Evolutionary conservation across 2,888 invertebrate species (phyloP), one percentile per base, ranked within the genome.

Genomic region (Netelia virgata): DNA sequence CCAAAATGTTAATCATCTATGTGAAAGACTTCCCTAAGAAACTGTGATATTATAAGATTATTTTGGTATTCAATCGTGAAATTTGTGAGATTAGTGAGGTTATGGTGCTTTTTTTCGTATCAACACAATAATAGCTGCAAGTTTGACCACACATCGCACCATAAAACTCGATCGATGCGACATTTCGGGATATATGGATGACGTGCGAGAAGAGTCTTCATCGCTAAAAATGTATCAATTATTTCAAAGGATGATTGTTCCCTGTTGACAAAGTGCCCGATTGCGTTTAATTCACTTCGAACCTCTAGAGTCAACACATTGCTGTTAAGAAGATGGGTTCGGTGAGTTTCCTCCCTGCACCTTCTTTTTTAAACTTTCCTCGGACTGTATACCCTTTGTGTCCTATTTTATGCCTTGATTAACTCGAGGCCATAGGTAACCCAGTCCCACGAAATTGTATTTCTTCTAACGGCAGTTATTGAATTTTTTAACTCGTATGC

Each of bases 121-220:
- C 36, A 36, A 36, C 36, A 1, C 6, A 36, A 36, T 14, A 47
- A 14, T 47, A 14, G 11, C 11, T 10, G 47, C 47, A 14, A 47
- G 14, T 16, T 55, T 18, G 50, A 47, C 50, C 64, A 55, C 75
- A 66, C 76, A 18, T 53, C 53, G 20, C 55, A 14, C 47, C 14
- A 14, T 14, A 47, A 47, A 47, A 47, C 47, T 14, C 47, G 1
- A 47, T 47, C 47, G 47, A 47, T 47, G 11, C 47, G 14, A 11
- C 47, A 14, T 47, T 47, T 14, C 3, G 47, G 14, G 47, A 47
- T 47, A 47, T 14, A 47, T 47, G 11, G 11, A 47, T 14, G 11
- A 47, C 2, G 14, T 14, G 11, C 14, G 47, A 47, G 14, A 14
- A 47, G 47, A 3, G 14, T 14, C 14, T 47, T 36, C 36, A 14